Percentiles rank a stretch among this genome's conserved stretches.
phyloP scores from a whole-genome alignment of 2,797 vertebrate species.

The Gymnothorax javanicus region DNA sequence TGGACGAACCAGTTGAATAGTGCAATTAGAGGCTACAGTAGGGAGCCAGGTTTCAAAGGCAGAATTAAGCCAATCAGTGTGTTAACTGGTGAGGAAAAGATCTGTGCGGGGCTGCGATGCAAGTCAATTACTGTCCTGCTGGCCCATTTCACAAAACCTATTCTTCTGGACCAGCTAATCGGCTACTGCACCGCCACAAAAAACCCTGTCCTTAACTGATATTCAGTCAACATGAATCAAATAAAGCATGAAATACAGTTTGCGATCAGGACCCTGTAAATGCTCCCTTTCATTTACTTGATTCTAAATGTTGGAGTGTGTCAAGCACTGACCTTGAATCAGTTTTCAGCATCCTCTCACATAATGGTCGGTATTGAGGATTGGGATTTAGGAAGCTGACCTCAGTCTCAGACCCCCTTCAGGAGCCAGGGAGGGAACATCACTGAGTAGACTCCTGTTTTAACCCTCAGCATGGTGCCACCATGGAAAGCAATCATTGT shows the following conservation, averaged over 20 bases:
- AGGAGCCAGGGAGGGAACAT: neutral
- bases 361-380: neutral
- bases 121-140: neutral
- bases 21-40: neutral
- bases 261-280: neutral
- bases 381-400: neutral
- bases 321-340: neutral
- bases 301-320: neutral
- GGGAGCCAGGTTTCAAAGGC: constrained; percentile 7
- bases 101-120: neutral
- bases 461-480: neutral
- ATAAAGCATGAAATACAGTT: neutral
- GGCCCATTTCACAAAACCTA: neutral
- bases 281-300: neutral
- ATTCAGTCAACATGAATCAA: neutral
- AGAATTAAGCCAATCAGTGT: neutral
- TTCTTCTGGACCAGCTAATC: neutral
- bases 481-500: neutral
- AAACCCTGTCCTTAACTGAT: neutral
- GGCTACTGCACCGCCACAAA: neutral
- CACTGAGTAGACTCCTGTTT: neutral
- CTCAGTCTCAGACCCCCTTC: neutral
- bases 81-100: neutral
- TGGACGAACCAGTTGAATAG: neutral
- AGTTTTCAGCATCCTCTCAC: neutral